Evolutionary conservation across 2,797 vertebrate species (phyloP), one percentile per base, ranked within the genome.

Genomic region (Melanotaenia pygmaea): DNA sequence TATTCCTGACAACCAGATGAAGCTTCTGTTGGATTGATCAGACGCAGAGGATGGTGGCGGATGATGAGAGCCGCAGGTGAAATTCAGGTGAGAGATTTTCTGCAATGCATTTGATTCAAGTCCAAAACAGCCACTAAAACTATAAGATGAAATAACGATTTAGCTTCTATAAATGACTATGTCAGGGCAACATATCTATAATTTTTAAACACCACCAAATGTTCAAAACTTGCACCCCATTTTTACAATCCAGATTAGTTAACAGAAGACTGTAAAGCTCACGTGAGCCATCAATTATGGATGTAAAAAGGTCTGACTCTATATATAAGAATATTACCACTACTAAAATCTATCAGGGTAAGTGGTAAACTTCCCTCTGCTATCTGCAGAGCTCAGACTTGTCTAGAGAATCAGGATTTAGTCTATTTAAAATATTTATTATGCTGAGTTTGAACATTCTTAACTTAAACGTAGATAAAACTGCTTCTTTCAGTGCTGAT

Each of bases 51-150:
- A 61, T 6, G 0, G 20, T 32, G 3, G 3, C 47, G 24, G 69
- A 84, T 24, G 74, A 89, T 91, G 90, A 88, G 34, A 79, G 74
- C 43, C 28, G 65, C 50, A 40, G 65, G 74, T 76, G 67, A 40
- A 64, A 51, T 74, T 70, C 80, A 90, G 89, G 92, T 93, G 67
- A 84, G 70, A 34, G 0, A 24, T 24, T 47, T 26, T 66, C 0
- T 8, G 34, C 43, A 61, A 28, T 28, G 45, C 30, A 26, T 43
- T 12, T 45, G 8, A 16, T 16, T 16, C 5, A 43, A 43, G 14
- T 43, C 40, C 14, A 43, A 18, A 43, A 43, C 13, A 43, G 38
- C 12, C 13, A 6, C 2, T 4, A 16, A 38, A 43, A 43, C 13
- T 43, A 43, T 43, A 4, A 5, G 14, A 43, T 43, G 40, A 43